phyloP scores from a whole-genome alignment of 2,113 vertebrate genomes.

The Rattus norvegicus region GRCr8 NC_086032.1:100786001-100786500 shows the following conservation, averaged over 20 bases:
- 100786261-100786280: not conserved
- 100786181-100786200: not conserved
- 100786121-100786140: not conserved
- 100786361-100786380: not conserved
- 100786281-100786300: slow-evolving; percentile 3
- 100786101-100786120: not conserved
- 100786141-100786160: not conserved
- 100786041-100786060: slow-evolving; percentile 52
- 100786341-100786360: not conserved
- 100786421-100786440: not conserved
- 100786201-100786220: not conserved
- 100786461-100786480: not conserved
- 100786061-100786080: slow-evolving; percentile 36
- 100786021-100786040: slow-evolving; percentile 60
- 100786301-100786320: not conserved
- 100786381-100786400: not conserved
- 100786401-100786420: not conserved
- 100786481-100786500: not conserved
- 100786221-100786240: slow-evolving; percentile 11
- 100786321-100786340: accelerated
- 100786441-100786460: not conserved
- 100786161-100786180: not conserved
- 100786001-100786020: slow-evolving; percentile 49
- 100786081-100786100: not conserved
- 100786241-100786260: not conserved